phyloP scores from a whole-genome alignment of 1,140 invertebrate genomes.

The honey bee (Apis mellifera) region DNA sequence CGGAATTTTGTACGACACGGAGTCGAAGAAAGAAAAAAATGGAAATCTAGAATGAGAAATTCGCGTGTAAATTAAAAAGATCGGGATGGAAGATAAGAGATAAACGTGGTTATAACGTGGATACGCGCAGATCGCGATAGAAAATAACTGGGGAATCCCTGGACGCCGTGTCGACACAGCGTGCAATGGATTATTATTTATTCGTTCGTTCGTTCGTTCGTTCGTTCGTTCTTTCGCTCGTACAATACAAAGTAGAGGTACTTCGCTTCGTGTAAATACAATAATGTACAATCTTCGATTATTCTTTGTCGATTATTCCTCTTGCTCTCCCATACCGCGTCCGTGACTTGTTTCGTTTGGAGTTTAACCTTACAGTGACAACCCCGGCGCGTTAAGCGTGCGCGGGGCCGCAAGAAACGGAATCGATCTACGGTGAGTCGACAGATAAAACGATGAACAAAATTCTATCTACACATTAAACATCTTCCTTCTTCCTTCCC shows the following conservation, averaged over 20 bases:
- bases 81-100: background rate
- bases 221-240: conserved; percentile 26
- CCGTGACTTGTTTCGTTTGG: conserved; percentile 52
- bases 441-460: conserved; percentile 54
- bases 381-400: conserved; percentile 43
- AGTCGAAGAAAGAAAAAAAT: background rate
- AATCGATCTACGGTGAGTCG: conserved; percentile 54
- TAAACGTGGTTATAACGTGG: background rate
- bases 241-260: conserved; percentile 58
- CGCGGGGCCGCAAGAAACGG: conserved; percentile 22
- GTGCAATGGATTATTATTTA: background rate
- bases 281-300: conserved; percentile 77
- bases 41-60: too few relatives aligned
- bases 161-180: background rate
- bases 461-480: conserved; percentile 49
- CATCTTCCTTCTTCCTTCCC: background rate
- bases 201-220: background rate
- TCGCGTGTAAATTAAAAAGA: background rate
- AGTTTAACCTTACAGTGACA: conserved; percentile 78
- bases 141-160: background rate
- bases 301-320: background rate
- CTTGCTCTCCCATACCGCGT: background rate
- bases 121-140: background rate
- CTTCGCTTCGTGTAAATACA: conserved; percentile 76
- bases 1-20: background rate